These are phyloP conservation scores for Prionailurus viverrinus DNA, from an alignment of 2,113 vertebrate genomes.

Conservation along the genomic window DNA sequence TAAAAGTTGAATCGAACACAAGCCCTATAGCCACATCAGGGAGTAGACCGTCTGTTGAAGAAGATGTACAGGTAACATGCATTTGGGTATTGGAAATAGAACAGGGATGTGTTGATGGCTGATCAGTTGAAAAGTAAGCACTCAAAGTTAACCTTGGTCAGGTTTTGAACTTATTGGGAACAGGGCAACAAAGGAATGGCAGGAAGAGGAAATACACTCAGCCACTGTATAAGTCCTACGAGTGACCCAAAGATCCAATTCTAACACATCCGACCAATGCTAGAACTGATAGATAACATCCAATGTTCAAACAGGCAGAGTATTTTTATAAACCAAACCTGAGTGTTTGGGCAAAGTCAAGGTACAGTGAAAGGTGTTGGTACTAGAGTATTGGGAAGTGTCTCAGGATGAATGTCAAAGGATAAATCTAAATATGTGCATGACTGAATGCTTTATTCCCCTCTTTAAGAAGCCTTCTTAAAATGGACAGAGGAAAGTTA, in stretches of 20 bases:
- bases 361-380: not conserved
- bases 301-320: not conserved
- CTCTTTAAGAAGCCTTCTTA: not conserved
- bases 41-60: not conserved
- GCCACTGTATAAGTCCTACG: not conserved
- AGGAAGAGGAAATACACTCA: not conserved
- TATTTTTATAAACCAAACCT: not conserved
- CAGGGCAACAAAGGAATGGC: not conserved
- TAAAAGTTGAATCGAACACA: not conserved
- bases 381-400: not conserved
- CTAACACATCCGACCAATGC: not conserved
- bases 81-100: not conserved
- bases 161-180: not conserved
- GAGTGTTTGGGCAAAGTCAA: not conserved
- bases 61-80: not conserved
- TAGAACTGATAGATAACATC: not conserved
- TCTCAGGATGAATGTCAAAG: not conserved
- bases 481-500: not conserved
- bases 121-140: not conserved
- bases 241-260: not conserved
- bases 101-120: not conserved
- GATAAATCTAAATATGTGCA: not conserved
- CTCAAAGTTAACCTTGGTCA: not conserved
- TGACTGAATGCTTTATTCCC: not conserved
- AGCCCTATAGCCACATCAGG: not conserved